Base-by-base conservation (phyloP, 92 coral and sea anemone species). In the Bergia sp. region DNA sequence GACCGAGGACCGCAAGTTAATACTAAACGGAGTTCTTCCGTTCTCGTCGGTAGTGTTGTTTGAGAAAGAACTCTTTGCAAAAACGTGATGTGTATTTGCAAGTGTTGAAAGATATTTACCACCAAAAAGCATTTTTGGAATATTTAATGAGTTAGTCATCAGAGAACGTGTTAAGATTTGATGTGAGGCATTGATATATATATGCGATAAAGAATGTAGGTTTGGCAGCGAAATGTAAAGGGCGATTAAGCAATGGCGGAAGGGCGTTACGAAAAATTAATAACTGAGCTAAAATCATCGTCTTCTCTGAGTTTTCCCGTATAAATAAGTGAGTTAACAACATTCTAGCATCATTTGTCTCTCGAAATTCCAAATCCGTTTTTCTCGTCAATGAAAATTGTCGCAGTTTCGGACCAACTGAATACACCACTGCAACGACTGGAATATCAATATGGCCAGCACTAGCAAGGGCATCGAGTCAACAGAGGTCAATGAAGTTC, bases 301-400 rank as follows among this genome's bases (percentile, higher is more conserved):
- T 76, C 36, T 76, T 76, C 80, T 18, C 53, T 43, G 50, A 76
- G 53, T 40, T 76, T 76, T 76, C 80, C 57, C 23, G 20, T 20
- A 18, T 78, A 45, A 44, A 78, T 47, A 0, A 47, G 41, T 12
- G 41, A 44, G 16, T 23, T 37, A 2, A 7, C 39, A 36, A 39
- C 82, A 78, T 78, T 53, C 82, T 79, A 15, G 13, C 82, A 79
- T 23, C 58, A 47, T 79, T 49, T 5, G 18, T 79, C 12, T 53
- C 41, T 47, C 57, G 36, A 20, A 79, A 49, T 45, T 1, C 16
- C 36, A 79, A 53, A 5, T 45, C 61, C 49, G 42, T 37, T n/a
- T 77, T 77, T 77, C 67, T 79, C 82, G 66, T 50, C 49, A 79
- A 79, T 79, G 82, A 79, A 79, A 79, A 79, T 79, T n/a, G 7